Conservation (phyloP, 2,113 vertebrate genomes). For the Aphyosemion australe region DNA sequence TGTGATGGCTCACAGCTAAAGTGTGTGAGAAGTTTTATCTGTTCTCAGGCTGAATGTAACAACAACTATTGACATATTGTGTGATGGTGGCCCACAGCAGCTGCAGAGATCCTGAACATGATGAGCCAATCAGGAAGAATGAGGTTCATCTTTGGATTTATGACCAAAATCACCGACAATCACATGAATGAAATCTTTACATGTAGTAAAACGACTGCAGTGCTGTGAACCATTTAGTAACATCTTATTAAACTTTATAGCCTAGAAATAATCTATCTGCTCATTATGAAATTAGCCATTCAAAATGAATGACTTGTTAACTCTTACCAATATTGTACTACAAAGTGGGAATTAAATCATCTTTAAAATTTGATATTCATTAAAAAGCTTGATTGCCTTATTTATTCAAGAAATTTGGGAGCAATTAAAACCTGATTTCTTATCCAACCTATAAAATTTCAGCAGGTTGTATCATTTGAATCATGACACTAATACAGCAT, state of each 20-base stretch:
- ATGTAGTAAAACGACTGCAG: not conserved
- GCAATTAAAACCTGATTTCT: not conserved
- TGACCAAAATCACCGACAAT: not conserved
- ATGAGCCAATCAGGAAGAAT: too few species aligned
- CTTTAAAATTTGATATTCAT: not conserved
- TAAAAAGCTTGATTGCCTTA: not conserved
- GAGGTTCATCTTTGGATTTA: too few species aligned
- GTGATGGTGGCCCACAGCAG: not conserved
- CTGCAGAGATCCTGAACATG: not conserved
- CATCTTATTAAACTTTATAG: conserved; percentile 1
- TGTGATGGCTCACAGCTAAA: not conserved
- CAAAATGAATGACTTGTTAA: conserved; percentile 1
- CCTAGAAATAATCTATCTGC: not conserved
- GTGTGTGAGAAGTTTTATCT: not conserved
- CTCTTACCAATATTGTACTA: not conserved
- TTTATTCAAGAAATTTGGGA: not conserved
- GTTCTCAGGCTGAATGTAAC: not conserved
- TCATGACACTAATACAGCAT: too few species aligned
- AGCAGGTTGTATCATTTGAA: too few species aligned
- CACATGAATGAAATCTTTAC: not conserved
- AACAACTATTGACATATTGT: too few species aligned
- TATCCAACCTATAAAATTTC: too few species aligned
- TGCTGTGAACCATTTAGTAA: not conserved
- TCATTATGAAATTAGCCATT: not conserved
- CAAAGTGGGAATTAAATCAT: conserved; percentile 9